Evolutionary conservation across 2,797 vertebrate genomes (phyloP), one percentile per base, ranked within the genome.

Genomic region (Cirrhinus mrigala): DNA sequence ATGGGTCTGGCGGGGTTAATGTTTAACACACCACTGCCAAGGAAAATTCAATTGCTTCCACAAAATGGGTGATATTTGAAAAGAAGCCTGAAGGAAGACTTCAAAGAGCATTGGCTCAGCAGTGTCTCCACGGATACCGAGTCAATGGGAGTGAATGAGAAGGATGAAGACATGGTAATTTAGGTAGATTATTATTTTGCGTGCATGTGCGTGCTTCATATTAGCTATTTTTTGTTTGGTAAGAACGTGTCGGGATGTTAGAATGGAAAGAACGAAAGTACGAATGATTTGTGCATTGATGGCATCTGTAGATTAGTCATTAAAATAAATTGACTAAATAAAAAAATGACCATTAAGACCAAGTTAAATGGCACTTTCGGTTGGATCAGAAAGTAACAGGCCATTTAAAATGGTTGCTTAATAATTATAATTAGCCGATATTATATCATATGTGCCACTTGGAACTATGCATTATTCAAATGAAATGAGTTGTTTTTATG

Each of bases 391-490:
- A 84, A 24, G 15, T 62, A 86, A 37, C 20, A 84, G 73, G 14
- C 68, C 81, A 85, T 85, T 79, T 83, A 82, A 82, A 87, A 68
- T 33, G 44, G 27, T 33, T 22, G 27, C 50, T 75, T 16, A 58
- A 62, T 83, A 62, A 50, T 74, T 78, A 89, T 82, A 77, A 81
- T 74, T 86, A 73, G 68, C 20, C 20, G 66, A 69, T 81, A 87
- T 85, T 84, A 84, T 88, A 82, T 71, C 64, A 77, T 71, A 44
- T n/a, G 37, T 80, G 82, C 79, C 66, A 48, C 56, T 81, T 24
- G 82, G 76, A 79, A 68, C 54, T 89, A 9, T 87, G 60, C 83
- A 70, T 58, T 86, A 76, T 89, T 85, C 77, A 87, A 75, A 84
- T 85, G 8, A 85, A 84, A 68, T 87, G 16, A 81, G 48, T 70